Conservation (phyloP, 2,797 vertebrate genomes). For the Hyperoplus lanceolatus region DNA sequence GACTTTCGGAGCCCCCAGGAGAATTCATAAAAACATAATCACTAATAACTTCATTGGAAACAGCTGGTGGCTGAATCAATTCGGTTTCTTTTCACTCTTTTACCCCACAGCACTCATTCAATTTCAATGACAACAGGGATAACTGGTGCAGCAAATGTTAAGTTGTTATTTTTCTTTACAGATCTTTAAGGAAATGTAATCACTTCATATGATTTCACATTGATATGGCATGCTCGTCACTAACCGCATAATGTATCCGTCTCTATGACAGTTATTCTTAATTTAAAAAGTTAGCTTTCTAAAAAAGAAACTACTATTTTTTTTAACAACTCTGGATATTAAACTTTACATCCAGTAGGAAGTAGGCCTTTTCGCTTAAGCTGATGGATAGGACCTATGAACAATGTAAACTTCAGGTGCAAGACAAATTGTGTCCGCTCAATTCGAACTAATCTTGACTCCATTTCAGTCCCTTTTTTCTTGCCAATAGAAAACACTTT, state of each 20-base stretch:
- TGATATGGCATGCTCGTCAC: not conserved
- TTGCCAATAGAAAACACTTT: slow-evolving; percentile 35
- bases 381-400: not conserved
- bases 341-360: not conserved
- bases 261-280: not conserved
- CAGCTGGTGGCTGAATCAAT: slow-evolving; percentile 55
- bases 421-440: slow-evolving; percentile 38
- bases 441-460: slow-evolving; percentile 33
- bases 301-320: slow-evolving; percentile 4
- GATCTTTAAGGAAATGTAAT: slow-evolving; percentile 1
- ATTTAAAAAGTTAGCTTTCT: not conserved
- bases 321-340: not conserved
- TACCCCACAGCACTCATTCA: slow-evolving; percentile 42
- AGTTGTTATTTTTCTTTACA: slow-evolving; percentile 19
- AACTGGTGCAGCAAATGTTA: slow-evolving; percentile 46
- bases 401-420: slow-evolving; percentile 16
- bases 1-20: slow-evolving; percentile 39
- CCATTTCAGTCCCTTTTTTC: slow-evolving; percentile 11
- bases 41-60: slow-evolving; percentile 48
- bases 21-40: slow-evolving; percentile 53
- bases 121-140: slow-evolving; percentile 57
- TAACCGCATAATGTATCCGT: no score
- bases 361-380: not conserved
- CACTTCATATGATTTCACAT: slow-evolving; percentile 7
- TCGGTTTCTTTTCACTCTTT: slow-evolving; percentile 48